phyloP scores from a whole-genome alignment of 37 sponge, comb jelly and placozoan genomes.

The Eunapius fragilis region DNA sequence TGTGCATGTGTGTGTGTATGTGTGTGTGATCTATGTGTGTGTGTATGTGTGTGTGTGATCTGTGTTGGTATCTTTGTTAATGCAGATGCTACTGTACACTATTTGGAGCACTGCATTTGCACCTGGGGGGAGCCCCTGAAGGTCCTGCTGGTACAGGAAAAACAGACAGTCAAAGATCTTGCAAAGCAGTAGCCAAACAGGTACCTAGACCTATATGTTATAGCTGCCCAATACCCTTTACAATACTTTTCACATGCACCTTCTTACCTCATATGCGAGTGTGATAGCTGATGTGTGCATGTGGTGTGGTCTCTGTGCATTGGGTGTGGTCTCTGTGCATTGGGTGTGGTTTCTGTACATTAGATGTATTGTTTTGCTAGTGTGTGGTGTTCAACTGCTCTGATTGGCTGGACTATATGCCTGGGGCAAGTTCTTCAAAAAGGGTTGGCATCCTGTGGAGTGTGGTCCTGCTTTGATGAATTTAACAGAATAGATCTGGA shows the following conservation, averaged over 20 bases:
- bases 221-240: no score
- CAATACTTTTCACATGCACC: no score
- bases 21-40: no score
- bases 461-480: conserved; percentile 99
- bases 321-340: no score
- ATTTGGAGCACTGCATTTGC: conserved; percentile 98
- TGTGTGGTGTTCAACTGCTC: conserved; percentile 99
- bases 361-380: no score
- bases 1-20: not conserved
- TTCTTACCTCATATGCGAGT: no score
- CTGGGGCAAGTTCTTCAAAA: conserved; percentile 99
- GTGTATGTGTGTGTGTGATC: no score
- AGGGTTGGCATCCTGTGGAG: conserved; percentile 98
- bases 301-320: no score
- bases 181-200: conserved; percentile 99
- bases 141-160: conserved; percentile 99
- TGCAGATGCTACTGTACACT: conserved; percentile 92
- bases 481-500: conserved; percentile 99
- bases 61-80: not conserved
- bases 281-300: no score
- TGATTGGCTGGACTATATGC: conserved; percentile 99
- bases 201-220: conserved; percentile 6
- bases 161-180: conserved; percentile 98
- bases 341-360: not conserved
- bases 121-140: conserved; percentile 99